Evolutionary conservation across 2,797 vertebrate genomes (phyloP).

Genomic region (Gymnodraco acuticeps): DNA sequence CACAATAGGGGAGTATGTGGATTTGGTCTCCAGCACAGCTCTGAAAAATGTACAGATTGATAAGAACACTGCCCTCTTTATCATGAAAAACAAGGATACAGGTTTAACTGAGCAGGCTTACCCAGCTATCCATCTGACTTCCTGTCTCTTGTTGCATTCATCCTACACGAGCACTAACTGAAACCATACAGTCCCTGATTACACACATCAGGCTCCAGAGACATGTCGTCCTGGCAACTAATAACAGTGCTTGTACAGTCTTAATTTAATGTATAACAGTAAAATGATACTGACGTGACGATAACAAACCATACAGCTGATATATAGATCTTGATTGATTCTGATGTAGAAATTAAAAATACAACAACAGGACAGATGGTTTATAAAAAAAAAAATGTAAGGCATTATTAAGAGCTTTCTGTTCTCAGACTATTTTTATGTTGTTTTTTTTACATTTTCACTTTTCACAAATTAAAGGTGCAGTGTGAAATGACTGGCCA

Average conservation of each 20-base stretch:
- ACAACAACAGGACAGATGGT: not conserved
- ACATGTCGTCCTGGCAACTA: conserved; percentile 12
- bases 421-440: not conserved
- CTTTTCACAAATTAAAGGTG: too few relatives aligned
- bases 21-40: conserved; percentile 60
- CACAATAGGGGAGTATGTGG: conserved; percentile 75
- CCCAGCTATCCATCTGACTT: conserved; percentile 43
- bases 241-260: not conserved
- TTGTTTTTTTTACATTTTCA: too few relatives aligned
- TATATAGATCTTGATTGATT: not conserved
- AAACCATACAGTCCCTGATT: conserved; percentile 36
- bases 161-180: conserved; percentile 50
- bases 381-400: not conserved
- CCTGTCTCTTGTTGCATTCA: conserved; percentile 36
- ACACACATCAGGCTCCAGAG: not conserved
- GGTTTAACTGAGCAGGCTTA: conserved; percentile 27
- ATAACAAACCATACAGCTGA: not conserved
- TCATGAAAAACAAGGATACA: conserved; percentile 55
- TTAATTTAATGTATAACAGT: conserved; percentile 1
- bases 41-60: conserved; percentile 69
- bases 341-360: conserved; percentile 12
- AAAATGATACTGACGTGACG: not conserved
- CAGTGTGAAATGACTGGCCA: too few relatives aligned
- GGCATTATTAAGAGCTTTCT: not conserved
- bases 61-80: conserved; percentile 64